Evolutionary conservation across 2,888 invertebrate genomes (phyloP).

Genomic region (Eugnorisma glareosa): DNA sequence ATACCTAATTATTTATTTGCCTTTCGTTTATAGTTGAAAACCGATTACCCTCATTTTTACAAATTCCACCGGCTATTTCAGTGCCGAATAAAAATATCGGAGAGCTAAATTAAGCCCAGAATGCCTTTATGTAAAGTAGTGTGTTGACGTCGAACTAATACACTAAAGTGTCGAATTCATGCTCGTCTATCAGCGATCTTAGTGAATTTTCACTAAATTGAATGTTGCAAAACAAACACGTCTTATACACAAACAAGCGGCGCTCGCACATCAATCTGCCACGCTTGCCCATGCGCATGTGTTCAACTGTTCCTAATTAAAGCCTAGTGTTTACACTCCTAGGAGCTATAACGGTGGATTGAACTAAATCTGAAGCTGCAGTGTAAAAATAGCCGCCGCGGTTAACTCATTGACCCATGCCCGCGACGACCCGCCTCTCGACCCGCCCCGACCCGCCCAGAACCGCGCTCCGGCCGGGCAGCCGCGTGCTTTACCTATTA

Average conservation of each 20-base stretch:
- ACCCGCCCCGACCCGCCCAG: background rate
- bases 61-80: slow-evolving; percentile 50
- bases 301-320: slow-evolving; percentile 84
- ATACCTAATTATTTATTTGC: slow-evolving; percentile 52
- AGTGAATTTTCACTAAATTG: slow-evolving; percentile 87
- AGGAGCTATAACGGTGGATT: slow-evolving; percentile 82
- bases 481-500: slow-evolving; percentile 1
- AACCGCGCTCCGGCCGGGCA: background rate
- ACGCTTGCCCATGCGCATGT: slow-evolving; percentile 82
- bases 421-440: slow-evolving; percentile 24
- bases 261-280: slow-evolving; percentile 80
- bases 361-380: slow-evolving; percentile 83
- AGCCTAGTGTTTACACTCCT: slow-evolving; percentile 84
- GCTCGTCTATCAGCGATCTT: slow-evolving; percentile 81
- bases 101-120: slow-evolving; percentile 63
- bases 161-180: slow-evolving; percentile 72
- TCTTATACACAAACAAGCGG: slow-evolving; percentile 71
- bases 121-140: slow-evolving; percentile 61
- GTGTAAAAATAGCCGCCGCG: slow-evolving; percentile 81
- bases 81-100: slow-evolving; percentile 63
- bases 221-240: slow-evolving; percentile 84
- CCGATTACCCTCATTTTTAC: slow-evolving; percentile 57
- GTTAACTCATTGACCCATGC: slow-evolving; percentile 68
- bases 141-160: slow-evolving; percentile 65
- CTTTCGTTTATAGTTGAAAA: slow-evolving; percentile 39